Percentiles rank a stretch among this genome's conserved stretches.
These are phyloP conservation scores for Karalla daura DNA, from an alignment of 2,797 vertebrate genomes.

Conservation along the genomic window DNA sequence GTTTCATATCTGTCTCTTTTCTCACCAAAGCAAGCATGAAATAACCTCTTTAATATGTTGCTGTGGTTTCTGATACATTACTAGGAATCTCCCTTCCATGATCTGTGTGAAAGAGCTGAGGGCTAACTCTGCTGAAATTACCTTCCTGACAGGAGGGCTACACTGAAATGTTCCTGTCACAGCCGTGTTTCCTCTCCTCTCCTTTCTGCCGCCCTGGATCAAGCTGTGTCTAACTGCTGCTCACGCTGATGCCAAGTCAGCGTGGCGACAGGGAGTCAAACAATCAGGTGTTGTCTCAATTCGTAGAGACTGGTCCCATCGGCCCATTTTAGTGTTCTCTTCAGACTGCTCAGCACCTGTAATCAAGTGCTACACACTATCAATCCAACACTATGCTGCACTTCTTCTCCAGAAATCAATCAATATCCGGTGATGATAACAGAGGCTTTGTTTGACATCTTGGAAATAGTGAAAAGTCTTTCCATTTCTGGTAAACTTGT, in stretches of 20 bases:
- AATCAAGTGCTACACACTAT: not conserved
- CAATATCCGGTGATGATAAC: not conserved
- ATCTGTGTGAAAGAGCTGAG: conserved; percentile 3
- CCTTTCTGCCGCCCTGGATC: not conserved
- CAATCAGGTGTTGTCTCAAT: not conserved
- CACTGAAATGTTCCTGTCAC: not conserved
- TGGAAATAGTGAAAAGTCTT: not conserved
- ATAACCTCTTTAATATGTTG: not conserved
- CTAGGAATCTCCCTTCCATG: not conserved
- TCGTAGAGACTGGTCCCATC: not conserved
- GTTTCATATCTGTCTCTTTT: not conserved
- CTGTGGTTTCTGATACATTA: not conserved
- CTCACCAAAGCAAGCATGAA: not conserved
- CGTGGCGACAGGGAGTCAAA: not conserved
- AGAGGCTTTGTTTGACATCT: not conserved
- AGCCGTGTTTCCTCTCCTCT: not conserved
- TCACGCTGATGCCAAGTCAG: not conserved
- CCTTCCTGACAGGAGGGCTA: not conserved
- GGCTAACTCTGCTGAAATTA: conserved; percentile 2
- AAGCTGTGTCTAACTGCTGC: not conserved
- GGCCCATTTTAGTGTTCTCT: conserved; percentile 1
- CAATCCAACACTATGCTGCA: not conserved
- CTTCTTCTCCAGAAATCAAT: not conserved
- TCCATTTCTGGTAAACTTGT: conserved; percentile 21
- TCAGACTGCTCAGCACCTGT: not conserved